Percentiles rank a stretch among this genome's conserved stretches.
phyloP scores from a whole-genome alignment of 2,888 invertebrate species.

The Idaea biselata region DNA sequence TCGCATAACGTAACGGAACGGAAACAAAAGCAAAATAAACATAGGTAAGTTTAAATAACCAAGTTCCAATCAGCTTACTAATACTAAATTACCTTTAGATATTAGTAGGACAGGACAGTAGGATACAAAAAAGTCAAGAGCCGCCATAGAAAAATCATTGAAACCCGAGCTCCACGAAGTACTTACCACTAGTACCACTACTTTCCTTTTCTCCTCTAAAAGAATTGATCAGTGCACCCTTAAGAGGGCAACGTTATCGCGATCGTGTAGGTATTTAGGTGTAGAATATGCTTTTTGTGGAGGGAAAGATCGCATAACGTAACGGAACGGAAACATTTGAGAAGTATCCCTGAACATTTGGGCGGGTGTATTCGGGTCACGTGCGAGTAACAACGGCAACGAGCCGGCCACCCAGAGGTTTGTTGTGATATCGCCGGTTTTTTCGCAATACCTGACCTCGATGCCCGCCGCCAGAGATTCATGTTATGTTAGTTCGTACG shows the following conservation, averaged over 20 bases:
- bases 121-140: too few species aligned
- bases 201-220: too few species aligned
- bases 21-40: too few species aligned
- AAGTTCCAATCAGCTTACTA: too few species aligned
- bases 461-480: slow-evolving; percentile 58
- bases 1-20: slow-evolving; percentile 71
- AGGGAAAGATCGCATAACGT: slow-evolving; percentile 70
- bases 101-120: too few species aligned
- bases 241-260: slow-evolving; percentile 55
- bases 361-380: slow-evolving; percentile 69
- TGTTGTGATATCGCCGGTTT: slow-evolving; percentile 76
- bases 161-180: too few species aligned
- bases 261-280: slow-evolving; percentile 68
- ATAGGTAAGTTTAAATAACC: too few species aligned
- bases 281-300: slow-evolving; percentile 65
- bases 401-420: slow-evolving; percentile 70
- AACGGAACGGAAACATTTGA: slow-evolving; percentile 74
- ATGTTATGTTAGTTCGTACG: slow-evolving; percentile 52
- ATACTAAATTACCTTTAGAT: too few species aligned
- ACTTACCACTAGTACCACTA: too few species aligned
- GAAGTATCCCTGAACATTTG: slow-evolving; percentile 67
- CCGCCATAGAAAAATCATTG: too few species aligned
- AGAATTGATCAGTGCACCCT: slow-evolving; percentile 17
- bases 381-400: slow-evolving; percentile 68
- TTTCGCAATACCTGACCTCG: slow-evolving; percentile 73